Evolutionary conservation across 2,113 vertebrate species (phyloP), one percentile per base, ranked within the genome.

Genomic region (Clarias magur): DNA sequence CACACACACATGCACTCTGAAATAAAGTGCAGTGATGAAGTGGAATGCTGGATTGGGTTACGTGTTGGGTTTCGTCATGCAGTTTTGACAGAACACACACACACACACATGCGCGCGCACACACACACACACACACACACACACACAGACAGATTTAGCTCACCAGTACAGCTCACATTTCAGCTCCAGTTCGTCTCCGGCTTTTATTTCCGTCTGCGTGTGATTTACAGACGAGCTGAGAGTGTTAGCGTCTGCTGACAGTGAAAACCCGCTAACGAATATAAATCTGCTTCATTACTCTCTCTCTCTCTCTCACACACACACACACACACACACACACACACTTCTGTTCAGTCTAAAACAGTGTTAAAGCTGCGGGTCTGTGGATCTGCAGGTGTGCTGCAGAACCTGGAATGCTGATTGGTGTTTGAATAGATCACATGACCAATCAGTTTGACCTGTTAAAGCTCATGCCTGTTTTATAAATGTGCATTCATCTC

Each of bases 91-190:
- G 75, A 54, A 53, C 75, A 78, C 75, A 56, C 48, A 76, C 72
- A 73, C 34, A 42, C 25, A 80, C 30, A 82, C 21, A 38, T 42
- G 34, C 38, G 62, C 56, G n/a, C n/a, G n/a, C 63, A 54, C 48
- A 78, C 21, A 76, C 42, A 73, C 72, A 76, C 42, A 53, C 73
- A 11, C 30, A 42, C 27, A 42, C 73, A 34, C 3, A 62, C n/a
- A 38, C 57, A 62, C 68, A 80, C 13, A 48, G 84, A 87, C 48
- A 88, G 89, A 89, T 88, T 88, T 89, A 90, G 87, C 82, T 57
- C 59, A 25, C 54, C 87, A 30, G 73, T 56, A 10, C 75, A 62
- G 73, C 63, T 86, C 84, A 57, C 48, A 59, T 57, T 79, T 23
- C 25, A 30, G 30, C 42, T 76, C 48, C 38, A 53, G 53, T 78